phyloP scores from a whole-genome alignment of 1,140 invertebrate genomes.

The Platorchestia sp. region DNA sequence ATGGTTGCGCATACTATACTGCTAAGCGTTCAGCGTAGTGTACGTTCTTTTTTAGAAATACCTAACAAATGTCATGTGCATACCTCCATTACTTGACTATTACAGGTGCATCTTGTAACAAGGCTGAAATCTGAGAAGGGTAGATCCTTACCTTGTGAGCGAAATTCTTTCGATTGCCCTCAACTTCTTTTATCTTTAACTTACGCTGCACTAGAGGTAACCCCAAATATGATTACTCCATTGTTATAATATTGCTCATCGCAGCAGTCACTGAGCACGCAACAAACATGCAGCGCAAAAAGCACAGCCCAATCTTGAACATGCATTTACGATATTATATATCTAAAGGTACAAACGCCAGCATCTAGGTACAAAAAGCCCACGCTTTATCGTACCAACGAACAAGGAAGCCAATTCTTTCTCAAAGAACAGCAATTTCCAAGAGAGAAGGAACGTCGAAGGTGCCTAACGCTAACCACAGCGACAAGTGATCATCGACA shows the following conservation, averaged over 20 bases:
- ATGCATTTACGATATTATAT: neutral
- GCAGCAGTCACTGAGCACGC: neutral
- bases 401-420: neutral
- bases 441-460: neutral
- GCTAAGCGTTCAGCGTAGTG: no score
- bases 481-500: neutral
- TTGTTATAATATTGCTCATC: no score
- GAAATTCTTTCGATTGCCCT: neutral
- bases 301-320: neutral
- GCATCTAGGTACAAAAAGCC: neutral
- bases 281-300: neutral
- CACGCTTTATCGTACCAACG: neutral
- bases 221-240: neutral
- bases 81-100: neutral
- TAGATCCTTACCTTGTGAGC: neutral
- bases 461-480: neutral
- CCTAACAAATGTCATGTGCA: neutral
- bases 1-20: no score
- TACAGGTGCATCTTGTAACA: neutral
- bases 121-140: neutral
- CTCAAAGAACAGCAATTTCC: neutral
- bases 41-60: no score
- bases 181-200: neutral
- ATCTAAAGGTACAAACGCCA: neutral
- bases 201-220: neutral